A percentile compares a stretch with the other conserved stretches of the same genome.
Conservation (phyloP, 1,140 invertebrate species). For the Papilio aristodemus region DNA sequence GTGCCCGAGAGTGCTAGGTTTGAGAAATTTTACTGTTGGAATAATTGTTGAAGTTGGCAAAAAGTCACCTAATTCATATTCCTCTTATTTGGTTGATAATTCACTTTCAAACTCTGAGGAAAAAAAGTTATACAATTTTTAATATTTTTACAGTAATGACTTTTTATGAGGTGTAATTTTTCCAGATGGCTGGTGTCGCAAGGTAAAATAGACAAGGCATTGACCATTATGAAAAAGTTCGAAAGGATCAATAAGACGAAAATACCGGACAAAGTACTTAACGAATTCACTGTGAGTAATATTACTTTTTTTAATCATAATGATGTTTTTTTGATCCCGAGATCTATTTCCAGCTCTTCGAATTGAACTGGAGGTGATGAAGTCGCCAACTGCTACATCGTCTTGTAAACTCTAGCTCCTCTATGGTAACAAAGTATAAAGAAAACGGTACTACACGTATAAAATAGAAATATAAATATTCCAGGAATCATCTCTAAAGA, state of each 20-base stretch:
- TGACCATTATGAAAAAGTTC: slow-evolving; percentile 88
- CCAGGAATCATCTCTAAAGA: slow-evolving; percentile 84
- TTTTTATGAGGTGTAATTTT: slow-evolving; percentile 32
- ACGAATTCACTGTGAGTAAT: slow-evolving; percentile 85
- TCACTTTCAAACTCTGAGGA: no score
- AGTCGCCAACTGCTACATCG: background rate
- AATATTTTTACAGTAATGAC: background rate
- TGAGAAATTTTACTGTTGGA: slow-evolving; percentile 32
- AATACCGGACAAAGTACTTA: slow-evolving; percentile 86
- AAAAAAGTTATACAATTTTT: background rate
- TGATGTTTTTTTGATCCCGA: no score
- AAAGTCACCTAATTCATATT: no score
- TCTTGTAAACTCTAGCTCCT: background rate
- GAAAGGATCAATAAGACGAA: slow-evolving; percentile 88
- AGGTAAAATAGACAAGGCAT: slow-evolving; percentile 88
- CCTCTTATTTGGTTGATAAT: no score
- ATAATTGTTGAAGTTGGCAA: no score
- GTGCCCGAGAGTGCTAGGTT: slow-evolving; percentile 91
- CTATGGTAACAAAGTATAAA: no score
- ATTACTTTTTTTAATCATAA: background rate
- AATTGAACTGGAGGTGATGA: no score
- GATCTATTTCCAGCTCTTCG: no score
- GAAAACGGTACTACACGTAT: background rate
- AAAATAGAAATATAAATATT: slow-evolving; percentile 41
- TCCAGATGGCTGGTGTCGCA: slow-evolving; percentile 90